Evolutionary conservation across 2,797 vertebrate genomes (phyloP).

Genomic region (Phoeniculus purpureus): DNA sequence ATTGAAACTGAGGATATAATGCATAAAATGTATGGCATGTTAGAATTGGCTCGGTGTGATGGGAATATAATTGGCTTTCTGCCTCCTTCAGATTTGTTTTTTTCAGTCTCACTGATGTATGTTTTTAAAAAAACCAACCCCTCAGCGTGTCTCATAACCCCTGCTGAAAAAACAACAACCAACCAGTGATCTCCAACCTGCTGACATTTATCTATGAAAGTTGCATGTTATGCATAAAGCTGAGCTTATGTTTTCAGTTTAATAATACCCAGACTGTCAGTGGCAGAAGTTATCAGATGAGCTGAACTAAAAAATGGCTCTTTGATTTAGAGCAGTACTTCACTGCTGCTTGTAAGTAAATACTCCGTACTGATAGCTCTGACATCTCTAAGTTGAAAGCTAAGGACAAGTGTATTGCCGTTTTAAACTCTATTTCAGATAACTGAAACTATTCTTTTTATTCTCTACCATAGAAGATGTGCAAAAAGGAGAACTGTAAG

Average conservation of each 20-base stretch:
- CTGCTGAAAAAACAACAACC: no score
- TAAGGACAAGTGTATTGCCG: background rate
- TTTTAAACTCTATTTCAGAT: background rate
- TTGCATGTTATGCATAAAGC: background rate
- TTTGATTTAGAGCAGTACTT: background rate
- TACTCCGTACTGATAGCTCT: constrained; percentile 1
- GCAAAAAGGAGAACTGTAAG: background rate
- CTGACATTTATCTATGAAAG: background rate
- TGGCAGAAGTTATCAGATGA: background rate
- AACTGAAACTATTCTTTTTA: background rate
- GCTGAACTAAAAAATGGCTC: background rate
- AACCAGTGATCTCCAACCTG: background rate
- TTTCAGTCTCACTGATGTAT: background rate
- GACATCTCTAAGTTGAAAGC: background rate
- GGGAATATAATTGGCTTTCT: background rate
- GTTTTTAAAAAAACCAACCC: background rate
- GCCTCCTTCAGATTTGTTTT: background rate
- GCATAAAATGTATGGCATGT: background rate
- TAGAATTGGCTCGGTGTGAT: background rate
- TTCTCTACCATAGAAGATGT: background rate
- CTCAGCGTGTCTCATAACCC: no score
- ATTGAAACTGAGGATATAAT: background rate
- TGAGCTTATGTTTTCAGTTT: background rate
- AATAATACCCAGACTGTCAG: background rate
- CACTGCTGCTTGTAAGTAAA: background rate